phyloP scores from a whole-genome alignment of 2,113 vertebrate genomes.

The Aspidoscelis tigris region DNA sequence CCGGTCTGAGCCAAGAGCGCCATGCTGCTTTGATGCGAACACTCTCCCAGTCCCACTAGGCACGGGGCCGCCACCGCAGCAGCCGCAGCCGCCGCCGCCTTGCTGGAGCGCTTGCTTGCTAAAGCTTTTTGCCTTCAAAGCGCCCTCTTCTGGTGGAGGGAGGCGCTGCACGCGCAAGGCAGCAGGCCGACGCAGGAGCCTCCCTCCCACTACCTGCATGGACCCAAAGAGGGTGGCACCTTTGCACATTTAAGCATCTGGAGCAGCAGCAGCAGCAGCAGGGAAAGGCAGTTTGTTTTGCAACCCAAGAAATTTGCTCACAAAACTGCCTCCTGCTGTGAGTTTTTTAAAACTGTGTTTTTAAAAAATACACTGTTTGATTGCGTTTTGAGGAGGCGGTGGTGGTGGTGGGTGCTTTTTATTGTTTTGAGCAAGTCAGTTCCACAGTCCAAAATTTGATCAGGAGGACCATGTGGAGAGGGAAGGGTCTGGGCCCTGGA shows the following conservation, averaged over 20 bases:
- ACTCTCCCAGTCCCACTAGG: constrained; percentile 31
- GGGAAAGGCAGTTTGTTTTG: constrained; percentile 31
- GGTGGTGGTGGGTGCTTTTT: too few species aligned
- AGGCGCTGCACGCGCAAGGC: constrained; percentile 49
- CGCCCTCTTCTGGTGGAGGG: constrained; percentile 26
- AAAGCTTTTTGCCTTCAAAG: constrained; percentile 17
- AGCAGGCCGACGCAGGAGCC: constrained; percentile 50
- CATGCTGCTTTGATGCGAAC: constrained; percentile 8
- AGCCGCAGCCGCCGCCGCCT: too few species aligned
- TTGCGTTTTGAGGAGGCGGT: not conserved
- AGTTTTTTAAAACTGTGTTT: not conserved
- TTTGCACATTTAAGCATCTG: constrained; percentile 64
- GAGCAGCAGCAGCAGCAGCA: constrained; percentile 42
- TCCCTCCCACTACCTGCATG: constrained; percentile 56
- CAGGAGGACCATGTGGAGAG: constrained; percentile 4
- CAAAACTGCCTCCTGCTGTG: constrained; percentile 5
- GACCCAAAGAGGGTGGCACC: constrained; percentile 60
- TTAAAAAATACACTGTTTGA: not conserved
- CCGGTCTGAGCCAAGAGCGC: constrained; percentile 32
- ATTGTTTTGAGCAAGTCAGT: not conserved
- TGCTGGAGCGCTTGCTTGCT: constrained; percentile 1
- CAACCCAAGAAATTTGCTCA: constrained; percentile 30
- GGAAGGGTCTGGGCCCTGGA: constrained; percentile 30
- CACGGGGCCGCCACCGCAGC: too few species aligned
- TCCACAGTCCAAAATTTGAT: constrained; percentile 39